These are phyloP conservation scores for Trachelus tabidus DNA, from an alignment of 2,888 invertebrate genomes.

Conservation along the genomic window DNA sequence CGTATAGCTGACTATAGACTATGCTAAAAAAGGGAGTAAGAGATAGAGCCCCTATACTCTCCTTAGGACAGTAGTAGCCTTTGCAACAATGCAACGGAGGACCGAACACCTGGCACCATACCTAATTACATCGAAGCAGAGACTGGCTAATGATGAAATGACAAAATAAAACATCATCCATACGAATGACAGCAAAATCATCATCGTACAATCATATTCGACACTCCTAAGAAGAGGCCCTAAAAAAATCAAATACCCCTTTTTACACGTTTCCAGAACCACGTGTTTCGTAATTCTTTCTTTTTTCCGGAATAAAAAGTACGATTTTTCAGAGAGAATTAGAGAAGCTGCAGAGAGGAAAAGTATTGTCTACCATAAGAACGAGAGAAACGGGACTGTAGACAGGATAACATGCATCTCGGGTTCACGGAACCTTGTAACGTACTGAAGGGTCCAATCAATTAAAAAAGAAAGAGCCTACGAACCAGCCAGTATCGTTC, in stretches of 20 bases:
- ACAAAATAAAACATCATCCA: neutral
- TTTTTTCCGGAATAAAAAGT: neutral
- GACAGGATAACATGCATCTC: neutral
- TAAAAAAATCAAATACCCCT: neutral
- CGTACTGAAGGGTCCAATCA: slow-evolving; percentile 51
- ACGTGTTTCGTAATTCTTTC: neutral
- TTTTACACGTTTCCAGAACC: too few relatives aligned
- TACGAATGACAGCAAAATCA: neutral
- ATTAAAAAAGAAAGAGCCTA: slow-evolving; percentile 32
- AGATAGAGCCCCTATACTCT: neutral
- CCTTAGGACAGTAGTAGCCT: neutral
- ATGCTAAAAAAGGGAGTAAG: neutral
- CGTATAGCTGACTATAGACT: neutral
- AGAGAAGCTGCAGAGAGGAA: neutral
- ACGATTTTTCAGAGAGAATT: neutral
- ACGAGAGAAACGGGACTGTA: neutral
- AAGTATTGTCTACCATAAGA: neutral
- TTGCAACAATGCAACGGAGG: slow-evolving; percentile 23
- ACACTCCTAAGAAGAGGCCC: neutral
- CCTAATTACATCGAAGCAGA: slow-evolving; percentile 38
- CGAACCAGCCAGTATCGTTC: neutral
- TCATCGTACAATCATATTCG: too few relatives aligned
- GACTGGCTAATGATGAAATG: neutral
- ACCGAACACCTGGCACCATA: slow-evolving; percentile 40
- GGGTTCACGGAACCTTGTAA: slow-evolving; percentile 17